Evolutionary conservation across 2,797 vertebrate genomes (phyloP), one percentile per base, ranked within the genome.

Genomic region (Acanthurus tractus): DNA sequence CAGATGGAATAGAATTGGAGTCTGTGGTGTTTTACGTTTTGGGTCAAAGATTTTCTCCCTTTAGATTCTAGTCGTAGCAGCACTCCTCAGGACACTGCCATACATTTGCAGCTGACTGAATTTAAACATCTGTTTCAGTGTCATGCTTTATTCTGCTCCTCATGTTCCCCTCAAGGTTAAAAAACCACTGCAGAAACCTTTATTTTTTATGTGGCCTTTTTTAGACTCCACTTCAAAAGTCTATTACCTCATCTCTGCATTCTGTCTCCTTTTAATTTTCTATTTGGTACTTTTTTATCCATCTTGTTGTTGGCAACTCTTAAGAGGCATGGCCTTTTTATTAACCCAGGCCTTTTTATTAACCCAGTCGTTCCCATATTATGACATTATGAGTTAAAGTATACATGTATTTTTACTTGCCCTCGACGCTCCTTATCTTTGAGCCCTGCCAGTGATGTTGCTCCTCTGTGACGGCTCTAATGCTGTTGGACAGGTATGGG

Each of bases 401-500:
- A 20, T 14, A 17, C 17, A 45, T 4, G 20, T 40, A 25, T 14
- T 57, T 7, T 13, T 36, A n/a, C 45, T 18, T 34, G 29, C 6
- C 29, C 29, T 6, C 6, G 29, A 34, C 1, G 29, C 2, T 34
- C 29, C 29, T 34, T 34, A 34, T 34, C 29, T 34, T 34, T 34
- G 49, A 54, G 4, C 49, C 0, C 61, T 57, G 79, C 63, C 25
- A 48, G 48, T 40, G 63, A 67, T 63, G 76, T 52, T 78, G 48
- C 63, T 56, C 14, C 13, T 40, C 71, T 66, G 59, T 62, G 74
- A 71, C 65, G 81, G 25, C 57, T 64, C 8, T 89, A 85, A 92
- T 83, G 55, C 68, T 56, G 63, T 62, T 34, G 63, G 91, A 91
- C 90, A 91, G 87, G 78, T 84, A 63, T 80, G 71, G 82, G 86